Evolutionary conservation across 2,888 invertebrate genomes (phyloP), one percentile per base, ranked within the genome.

Genomic region (Rhaphigaster nebulosa): DNA sequence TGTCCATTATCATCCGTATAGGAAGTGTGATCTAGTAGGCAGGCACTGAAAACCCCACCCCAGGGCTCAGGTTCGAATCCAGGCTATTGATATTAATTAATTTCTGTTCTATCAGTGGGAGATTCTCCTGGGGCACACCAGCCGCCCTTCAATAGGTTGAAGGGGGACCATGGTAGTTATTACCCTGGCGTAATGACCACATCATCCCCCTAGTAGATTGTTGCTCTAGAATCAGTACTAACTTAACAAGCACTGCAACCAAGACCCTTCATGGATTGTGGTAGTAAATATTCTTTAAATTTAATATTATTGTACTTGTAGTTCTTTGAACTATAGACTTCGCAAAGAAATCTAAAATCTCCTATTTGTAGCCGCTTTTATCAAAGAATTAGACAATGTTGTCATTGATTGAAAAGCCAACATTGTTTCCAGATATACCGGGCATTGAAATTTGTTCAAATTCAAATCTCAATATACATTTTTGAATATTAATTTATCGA

Each of bases 71-170:
- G 70, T 70, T 70, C 34, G 70, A 34, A 70, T 70, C 70, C 70
- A 4, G 70, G 34, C 34, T 70, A 70, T 70, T 70, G 70, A 70
- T 70, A 70, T 70, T 70, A 70, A 70, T 70, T 70, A 70, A 70
- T 70, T 70, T 70, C 70, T 70, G 29, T 70, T 70, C 70, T 70
- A 70, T 70, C 70, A 70, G 70, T 20, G 34, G 70, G 34, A 70
- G 18, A 70, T 15, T 70, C 70, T 70, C 70, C 34, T 34, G 34
- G 70, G 70, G 20, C 70, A 34, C 34, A 70, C 70, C 65, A 29
- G 29, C 8, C 15, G 2, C 70, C 34, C 70, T 70, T 70, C 70
- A 70, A 70, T 34, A 18, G 18, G 8, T 34, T 65, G 29, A n/a
- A 65, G 65, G 65, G 29, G 65, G 13, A 65, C n/a, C 65, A 5